These are phyloP conservation scores for Cetoscarus ocellatus DNA, from an alignment of 2,797 vertebrate genomes.

Conservation along the genomic window DNA sequence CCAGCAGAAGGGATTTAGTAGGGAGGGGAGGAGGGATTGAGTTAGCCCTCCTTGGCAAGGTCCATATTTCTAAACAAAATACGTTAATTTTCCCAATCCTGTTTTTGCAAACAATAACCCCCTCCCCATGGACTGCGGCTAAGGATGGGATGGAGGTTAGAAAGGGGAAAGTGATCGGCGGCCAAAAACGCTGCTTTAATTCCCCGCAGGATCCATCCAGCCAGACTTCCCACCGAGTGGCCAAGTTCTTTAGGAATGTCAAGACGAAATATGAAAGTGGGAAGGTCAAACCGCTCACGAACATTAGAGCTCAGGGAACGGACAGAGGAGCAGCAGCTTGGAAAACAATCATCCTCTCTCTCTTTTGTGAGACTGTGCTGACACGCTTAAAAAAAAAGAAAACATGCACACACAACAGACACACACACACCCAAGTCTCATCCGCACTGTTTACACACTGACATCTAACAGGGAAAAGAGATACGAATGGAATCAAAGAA, in stretches of 20 bases:
- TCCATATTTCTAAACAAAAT: conserved; percentile 80
- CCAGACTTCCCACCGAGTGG: conserved; percentile 85
- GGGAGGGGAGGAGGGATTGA: conserved; percentile 28
- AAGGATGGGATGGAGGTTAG: conserved; percentile 75
- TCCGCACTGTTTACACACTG: conserved; percentile 65
- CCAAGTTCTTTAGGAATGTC: conserved; percentile 85
- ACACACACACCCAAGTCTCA: conserved; percentile 51
- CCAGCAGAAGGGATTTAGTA: conserved; percentile 71
- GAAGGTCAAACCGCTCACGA: conserved; percentile 83
- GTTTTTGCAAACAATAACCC: conserved; percentile 80
- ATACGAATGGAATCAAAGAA: conserved; percentile 81
- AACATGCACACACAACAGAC: conserved; percentile 68
- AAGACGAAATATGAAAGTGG: conserved; percentile 79
- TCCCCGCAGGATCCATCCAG: conserved; percentile 80
- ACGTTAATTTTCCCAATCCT: conserved; percentile 79
- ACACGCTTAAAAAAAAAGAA: conserved; percentile 42
- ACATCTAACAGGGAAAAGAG: conserved; percentile 79
- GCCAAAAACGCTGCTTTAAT: conserved; percentile 75
- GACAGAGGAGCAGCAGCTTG: conserved; percentile 74
- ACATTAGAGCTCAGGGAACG: conserved; percentile 73
- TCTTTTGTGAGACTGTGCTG: conserved; percentile 59
- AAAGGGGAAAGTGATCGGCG: conserved; percentile 72
- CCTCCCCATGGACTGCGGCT: conserved; percentile 72
- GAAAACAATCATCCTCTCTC: conserved; percentile 78
- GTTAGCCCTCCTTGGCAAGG: conserved; percentile 77